phyloP scores from a whole-genome alignment of 2,797 vertebrate species.

The Zalophus californianus region DNA sequence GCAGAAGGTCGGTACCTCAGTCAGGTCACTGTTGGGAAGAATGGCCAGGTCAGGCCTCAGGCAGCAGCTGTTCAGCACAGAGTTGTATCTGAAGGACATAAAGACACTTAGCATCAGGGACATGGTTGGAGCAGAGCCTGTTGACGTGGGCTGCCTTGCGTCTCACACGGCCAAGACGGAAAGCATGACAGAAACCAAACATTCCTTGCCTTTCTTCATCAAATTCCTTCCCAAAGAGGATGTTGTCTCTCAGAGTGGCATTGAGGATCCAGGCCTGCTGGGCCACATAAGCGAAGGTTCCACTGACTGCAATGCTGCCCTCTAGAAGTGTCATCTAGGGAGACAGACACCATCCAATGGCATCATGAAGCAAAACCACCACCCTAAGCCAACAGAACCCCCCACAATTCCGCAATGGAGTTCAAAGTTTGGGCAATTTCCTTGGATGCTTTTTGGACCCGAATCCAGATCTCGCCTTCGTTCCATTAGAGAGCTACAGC shows the following conservation, averaged over 20 bases:
- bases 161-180: neutral
- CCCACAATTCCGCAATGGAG: neutral
- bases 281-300: slow-evolving; percentile 95
- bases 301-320: slow-evolving; percentile 92
- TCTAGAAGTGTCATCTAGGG: slow-evolving; percentile 94
- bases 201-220: slow-evolving; percentile 93
- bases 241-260: slow-evolving; percentile 94
- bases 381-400: neutral
- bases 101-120: slow-evolving; percentile 57
- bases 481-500: neutral
- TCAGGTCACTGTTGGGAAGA: slow-evolving; percentile 94
- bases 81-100: slow-evolving; percentile 91
- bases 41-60: slow-evolving; percentile 93
- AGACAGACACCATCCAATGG: slow-evolving; percentile 58
- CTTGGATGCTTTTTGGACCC: neutral
- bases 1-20: slow-evolving; percentile 90
- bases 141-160: neutral
- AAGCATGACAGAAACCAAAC: slow-evolving; percentile 60
- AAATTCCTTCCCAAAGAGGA: slow-evolving; percentile 95
- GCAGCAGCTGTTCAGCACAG: slow-evolving; percentile 93
- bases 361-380: neutral
- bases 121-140: neutral
- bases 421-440: neutral
- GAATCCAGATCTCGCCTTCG: neutral
- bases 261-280: slow-evolving; percentile 97